Percentiles rank a stretch among this genome's conserved stretches.
phyloP scores from a whole-genome alignment of 92 coral and sea anemone genomes.

The Zoanthus gigantus region DNA sequence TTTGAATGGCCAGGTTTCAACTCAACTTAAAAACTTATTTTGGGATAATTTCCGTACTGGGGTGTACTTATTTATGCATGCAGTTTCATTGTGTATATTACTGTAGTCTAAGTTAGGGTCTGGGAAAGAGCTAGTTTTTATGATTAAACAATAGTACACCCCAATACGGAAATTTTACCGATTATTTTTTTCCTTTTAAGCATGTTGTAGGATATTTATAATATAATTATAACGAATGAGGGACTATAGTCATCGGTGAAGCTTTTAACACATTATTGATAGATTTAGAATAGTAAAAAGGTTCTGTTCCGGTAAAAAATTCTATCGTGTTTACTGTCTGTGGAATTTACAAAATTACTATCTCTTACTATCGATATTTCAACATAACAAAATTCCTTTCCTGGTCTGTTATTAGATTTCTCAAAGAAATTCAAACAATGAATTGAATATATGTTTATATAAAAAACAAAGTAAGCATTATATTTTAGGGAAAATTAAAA shows the following conservation, averaged over 20 bases:
- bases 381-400: background rate
- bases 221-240: background rate
- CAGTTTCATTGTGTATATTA: background rate
- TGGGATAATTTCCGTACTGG: background rate
- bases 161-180: background rate
- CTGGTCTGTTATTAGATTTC: too few species aligned
- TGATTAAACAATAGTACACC: too few species aligned
- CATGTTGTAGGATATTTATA: background rate
- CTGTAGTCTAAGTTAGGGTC: background rate
- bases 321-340: background rate
- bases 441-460: too few species aligned
- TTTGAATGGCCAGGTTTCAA: background rate
- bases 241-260: background rate
- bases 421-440: too few species aligned
- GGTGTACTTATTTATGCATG: background rate
- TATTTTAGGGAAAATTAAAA: too few species aligned
- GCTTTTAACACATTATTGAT: constrained; percentile 3
- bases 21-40: background rate
- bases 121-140: too few species aligned
- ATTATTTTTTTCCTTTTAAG: background rate
- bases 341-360: constrained; percentile 10
- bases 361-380: background rate
- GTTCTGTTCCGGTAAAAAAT: constrained; percentile 5
- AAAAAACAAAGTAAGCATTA: too few species aligned
- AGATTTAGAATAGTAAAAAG: constrained; percentile 10